These are phyloP conservation scores for Spisula solida DNA, from an alignment of 2,888 invertebrate genomes.

Conservation along the genomic window DNA sequence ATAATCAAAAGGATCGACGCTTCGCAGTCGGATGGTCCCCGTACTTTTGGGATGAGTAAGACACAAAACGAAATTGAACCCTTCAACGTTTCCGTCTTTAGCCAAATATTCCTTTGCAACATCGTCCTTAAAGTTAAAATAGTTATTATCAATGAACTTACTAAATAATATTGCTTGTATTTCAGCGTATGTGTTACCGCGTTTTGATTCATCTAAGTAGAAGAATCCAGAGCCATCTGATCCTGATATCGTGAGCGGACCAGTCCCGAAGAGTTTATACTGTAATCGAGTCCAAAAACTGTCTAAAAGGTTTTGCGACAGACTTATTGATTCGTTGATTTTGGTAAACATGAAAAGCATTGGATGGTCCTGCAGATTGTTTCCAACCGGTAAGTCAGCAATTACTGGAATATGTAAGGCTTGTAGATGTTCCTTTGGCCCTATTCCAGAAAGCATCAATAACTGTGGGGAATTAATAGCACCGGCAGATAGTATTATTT, in stretches of 20 bases:
- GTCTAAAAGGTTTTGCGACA: conserved; percentile 16
- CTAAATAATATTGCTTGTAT: conserved; percentile 41
- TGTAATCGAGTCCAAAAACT: conserved; percentile 41
- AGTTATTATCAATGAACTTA: conserved; percentile 22
- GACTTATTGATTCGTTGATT: conserved; percentile 31
- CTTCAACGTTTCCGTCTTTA: conserved; percentile 80
- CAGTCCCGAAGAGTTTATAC: conserved; percentile 44
- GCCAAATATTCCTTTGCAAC: conserved; percentile 45
- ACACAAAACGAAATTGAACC: conserved; percentile 48
- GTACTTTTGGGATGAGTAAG: conserved; percentile 90
- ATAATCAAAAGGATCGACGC: conserved; percentile 92
- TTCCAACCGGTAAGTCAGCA: conserved; percentile 34
- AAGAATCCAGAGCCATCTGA: conserved; percentile 45
- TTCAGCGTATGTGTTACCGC: conserved; percentile 25
- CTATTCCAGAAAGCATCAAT: conserved; percentile 40
- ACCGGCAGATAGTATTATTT: conserved; percentile 35
- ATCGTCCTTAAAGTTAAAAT: conserved; percentile 38
- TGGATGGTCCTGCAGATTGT: conserved; percentile 33
- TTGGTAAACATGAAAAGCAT: conserved; percentile 35
- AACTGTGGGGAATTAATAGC: conserved; percentile 44
- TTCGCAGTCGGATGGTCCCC: conserved; percentile 93
- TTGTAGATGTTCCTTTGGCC: conserved; percentile 31
- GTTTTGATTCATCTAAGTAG: conserved; percentile 30
- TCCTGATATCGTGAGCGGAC: conserved; percentile 32
- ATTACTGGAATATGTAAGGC: conserved; percentile 29